A percentile compares a stretch with the other conserved stretches of the same genome.
phyloP scores from a whole-genome alignment of 37 sponge, comb jelly and placozoan species.

The Tethya wilhelma region DNA sequence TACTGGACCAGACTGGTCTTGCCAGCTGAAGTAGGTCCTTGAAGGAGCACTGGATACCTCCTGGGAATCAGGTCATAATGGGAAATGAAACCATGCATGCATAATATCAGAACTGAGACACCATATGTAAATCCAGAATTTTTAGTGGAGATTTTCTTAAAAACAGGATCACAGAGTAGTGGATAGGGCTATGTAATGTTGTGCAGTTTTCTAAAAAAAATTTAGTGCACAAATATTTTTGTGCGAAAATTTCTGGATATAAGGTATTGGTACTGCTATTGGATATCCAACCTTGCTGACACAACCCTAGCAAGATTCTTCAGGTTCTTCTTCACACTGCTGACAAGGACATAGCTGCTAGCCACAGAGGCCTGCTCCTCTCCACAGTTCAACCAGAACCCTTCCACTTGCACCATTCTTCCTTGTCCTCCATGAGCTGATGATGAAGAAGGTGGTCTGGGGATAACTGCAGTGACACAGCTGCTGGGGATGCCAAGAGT shows the following conservation, averaged over 20 bases:
- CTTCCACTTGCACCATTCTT: constrained; percentile 62
- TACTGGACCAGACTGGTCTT: constrained; percentile 95
- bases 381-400: constrained; percentile 86
- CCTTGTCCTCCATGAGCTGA: constrained; percentile 24
- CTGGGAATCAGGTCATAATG: constrained; percentile 21
- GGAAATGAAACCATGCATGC: too few species aligned
- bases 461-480: constrained; percentile 13
- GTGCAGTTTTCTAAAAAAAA: too few species aligned
- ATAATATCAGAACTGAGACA: too few species aligned
- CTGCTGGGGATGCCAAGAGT: constrained; percentile 30
- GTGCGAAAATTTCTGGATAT: too few species aligned
- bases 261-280: too few species aligned
- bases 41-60: constrained; percentile 87
- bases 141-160: too few species aligned
- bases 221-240: too few species aligned
- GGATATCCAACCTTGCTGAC: constrained; percentile 85
- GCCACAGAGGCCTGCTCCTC: background rate
- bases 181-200: too few species aligned
- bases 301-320: constrained; percentile 89
- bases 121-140: too few species aligned
- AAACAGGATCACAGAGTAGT: too few species aligned
- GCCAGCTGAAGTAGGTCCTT: constrained; percentile 97
- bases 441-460: constrained; percentile 5
- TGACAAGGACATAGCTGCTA: constrained; percentile 79
- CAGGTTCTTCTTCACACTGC: constrained; percentile 84